Base-by-base conservation (phyloP, 1,140 invertebrate genomes). In the Odontomachus brunneus region DNA sequence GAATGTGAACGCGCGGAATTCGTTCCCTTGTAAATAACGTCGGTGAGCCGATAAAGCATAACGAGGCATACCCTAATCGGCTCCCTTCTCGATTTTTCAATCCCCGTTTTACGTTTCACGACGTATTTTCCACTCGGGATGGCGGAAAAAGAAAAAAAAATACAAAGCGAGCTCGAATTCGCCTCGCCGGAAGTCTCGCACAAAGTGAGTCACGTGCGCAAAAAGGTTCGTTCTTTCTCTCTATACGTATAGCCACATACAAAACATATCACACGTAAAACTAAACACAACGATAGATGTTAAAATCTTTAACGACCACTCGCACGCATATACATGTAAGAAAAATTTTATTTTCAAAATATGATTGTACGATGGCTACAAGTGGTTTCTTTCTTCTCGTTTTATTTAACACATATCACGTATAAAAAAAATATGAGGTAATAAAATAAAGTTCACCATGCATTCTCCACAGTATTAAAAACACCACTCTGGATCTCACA, bases 11-110 rank as follows among this genome's bases (percentile, higher is more conserved):
- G n/a, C n/a, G n/a, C n/a, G 19, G 11, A 53, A 65, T 24, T 24
- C 26, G 19, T 38, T 76, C 73, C 19, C 26, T 65, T 76, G 73
- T 63, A 86, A 73, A 85, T 91, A 89, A 90, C 89, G 85, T 84
- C 49, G 62, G 57, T 62, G 62, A 82, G 63, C 85, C 74, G 83
- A 90, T 90, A 91, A 89, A 91, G 86, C 85, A 87, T 90, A 92
- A 91, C 89, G 88, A 91, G 89, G 82, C 83, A 75, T 84, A 85
- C 63, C 84, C 73, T 84, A 85, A 88, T 80, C 85, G 82, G 83
- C 85, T 75, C 81, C 84, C 85, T 75, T 91, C 87, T 73, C 88
- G 89, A 89, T 88, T 89, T 89, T 89, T 89, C 87, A 88, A 90
- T 89, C 88, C 86, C 84, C 83, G 82, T 87, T 90, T 86, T 78